Evolutionary conservation across 1,140 invertebrate genomes (phyloP).

Genomic region (Eurytemora carolleeae): DNA sequence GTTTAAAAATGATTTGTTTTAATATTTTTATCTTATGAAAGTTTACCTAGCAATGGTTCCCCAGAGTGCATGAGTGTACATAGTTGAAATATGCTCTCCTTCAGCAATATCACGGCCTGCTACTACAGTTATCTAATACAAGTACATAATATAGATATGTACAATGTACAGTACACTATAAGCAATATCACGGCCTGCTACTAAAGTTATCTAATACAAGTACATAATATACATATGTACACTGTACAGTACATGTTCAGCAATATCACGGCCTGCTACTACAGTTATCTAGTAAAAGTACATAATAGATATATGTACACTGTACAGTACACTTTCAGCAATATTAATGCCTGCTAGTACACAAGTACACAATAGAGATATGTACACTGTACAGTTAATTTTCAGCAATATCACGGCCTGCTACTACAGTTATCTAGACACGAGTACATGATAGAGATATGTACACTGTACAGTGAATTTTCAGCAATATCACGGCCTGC

Average conservation of each 20-base stretch:
- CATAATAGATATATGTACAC: too few relatives aligned
- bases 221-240: too few relatives aligned
- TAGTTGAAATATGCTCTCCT: conserved; percentile 45
- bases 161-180: conserved; percentile 39
- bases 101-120: conserved; percentile 38
- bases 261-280: conserved; percentile 38
- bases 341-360: conserved; percentile 42
- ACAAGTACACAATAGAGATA: too few relatives aligned
- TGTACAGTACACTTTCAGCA: conserved; percentile 34
- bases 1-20: neutral
- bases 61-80: conserved; percentile 49
- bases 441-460: too few relatives aligned
- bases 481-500: conserved; percentile 38
- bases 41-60: conserved; percentile 37
- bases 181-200: conserved; percentile 37
- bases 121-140: conserved; percentile 35
- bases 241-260: conserved; percentile 36
- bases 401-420: conserved; percentile 36
- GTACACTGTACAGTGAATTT: too few relatives aligned
- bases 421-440: conserved; percentile 37
- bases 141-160: too few relatives aligned
- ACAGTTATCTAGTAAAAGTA: conserved; percentile 34
- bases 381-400: too few relatives aligned
- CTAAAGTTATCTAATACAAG: conserved; percentile 35
- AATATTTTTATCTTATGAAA: conserved; percentile 18